These are phyloP conservation scores for Neodontobutis hainanensis DNA, from an alignment of 2,113 vertebrate genomes.

Conservation along the genomic window DNA sequence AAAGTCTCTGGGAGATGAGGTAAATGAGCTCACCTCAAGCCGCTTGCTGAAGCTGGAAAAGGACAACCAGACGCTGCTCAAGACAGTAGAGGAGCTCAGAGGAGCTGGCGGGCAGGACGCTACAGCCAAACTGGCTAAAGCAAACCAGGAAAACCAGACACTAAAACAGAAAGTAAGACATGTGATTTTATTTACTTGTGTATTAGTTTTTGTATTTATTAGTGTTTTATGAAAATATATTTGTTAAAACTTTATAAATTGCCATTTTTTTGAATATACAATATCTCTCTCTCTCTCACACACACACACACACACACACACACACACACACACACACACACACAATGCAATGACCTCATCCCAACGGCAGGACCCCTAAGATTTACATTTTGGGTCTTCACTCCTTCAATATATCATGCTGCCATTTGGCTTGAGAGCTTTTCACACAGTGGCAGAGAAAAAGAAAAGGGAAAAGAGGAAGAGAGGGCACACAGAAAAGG, in stretches of 20 bases:
- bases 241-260: too few species aligned
- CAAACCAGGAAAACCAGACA: constrained; percentile 90
- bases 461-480: constrained; percentile 20
- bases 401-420: constrained; percentile 41
- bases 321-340: not conserved
- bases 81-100: constrained; percentile 90
- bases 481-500: constrained; percentile 21
- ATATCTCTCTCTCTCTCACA: too few species aligned
- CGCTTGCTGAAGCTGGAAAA: constrained; percentile 93
- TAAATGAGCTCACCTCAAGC: constrained; percentile 94
- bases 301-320: not conserved
- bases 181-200: not conserved
- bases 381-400: constrained; percentile 45
- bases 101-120: constrained; percentile 77
- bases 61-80: constrained; percentile 95
- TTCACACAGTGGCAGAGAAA: constrained; percentile 29
- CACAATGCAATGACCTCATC: not conserved
- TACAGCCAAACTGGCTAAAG: constrained; percentile 82
- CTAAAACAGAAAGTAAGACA: constrained; percentile 86
- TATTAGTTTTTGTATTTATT: not conserved
- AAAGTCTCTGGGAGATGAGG: constrained; percentile 94
- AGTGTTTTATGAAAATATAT: not conserved
- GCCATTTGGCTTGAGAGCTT: constrained; percentile 35
- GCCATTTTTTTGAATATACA: too few species aligned
- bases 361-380: constrained; percentile 2